Conservation (phyloP, 2,797 vertebrate genomes). For the Typhlichthys eigenmanni region DNA sequence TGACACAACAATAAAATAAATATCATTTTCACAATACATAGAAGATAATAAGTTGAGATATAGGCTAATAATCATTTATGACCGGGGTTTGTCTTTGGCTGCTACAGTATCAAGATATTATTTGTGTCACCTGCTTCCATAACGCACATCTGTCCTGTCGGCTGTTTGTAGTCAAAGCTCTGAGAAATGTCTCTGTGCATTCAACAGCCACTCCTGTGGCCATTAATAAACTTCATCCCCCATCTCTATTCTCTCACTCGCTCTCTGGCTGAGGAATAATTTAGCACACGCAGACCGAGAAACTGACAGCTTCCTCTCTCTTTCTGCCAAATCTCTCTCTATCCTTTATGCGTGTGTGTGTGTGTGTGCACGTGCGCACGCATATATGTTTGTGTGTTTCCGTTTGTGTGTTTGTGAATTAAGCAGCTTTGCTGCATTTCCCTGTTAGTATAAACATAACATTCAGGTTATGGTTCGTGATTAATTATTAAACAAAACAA, state of each 20-base stretch:
- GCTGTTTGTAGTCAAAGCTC: conserved; percentile 40
- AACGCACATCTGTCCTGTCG: conserved; percentile 24
- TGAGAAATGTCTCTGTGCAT: conserved; percentile 36
- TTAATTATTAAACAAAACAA: conserved; percentile 16
- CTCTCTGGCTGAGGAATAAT: conserved; percentile 28
- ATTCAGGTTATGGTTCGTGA: conserved; percentile 13
- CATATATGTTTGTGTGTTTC: no score
- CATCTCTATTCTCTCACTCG: conserved; percentile 4
- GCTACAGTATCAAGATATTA: conserved; percentile 21
- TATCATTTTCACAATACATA: no score
- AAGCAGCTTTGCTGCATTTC: background rate
- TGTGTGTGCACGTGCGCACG: no score
- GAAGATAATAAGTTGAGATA: no score
- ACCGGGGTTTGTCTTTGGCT: background rate
- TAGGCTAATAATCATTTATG: no score
- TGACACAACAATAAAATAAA: no score
- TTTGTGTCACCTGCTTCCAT: conserved; percentile 28
- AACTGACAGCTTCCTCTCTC: conserved; percentile 27
- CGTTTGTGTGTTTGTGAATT: conserved; percentile 6
- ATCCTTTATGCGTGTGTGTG: background rate
- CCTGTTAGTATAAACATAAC: conserved; percentile 5
- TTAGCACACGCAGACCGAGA: conserved; percentile 35
- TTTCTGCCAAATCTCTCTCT: no score
- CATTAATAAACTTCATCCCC: conserved; percentile 52
- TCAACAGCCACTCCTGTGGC: conserved; percentile 6